Conservation (phyloP, 2,113 vertebrate species). For the Canis aureus region DNA sequence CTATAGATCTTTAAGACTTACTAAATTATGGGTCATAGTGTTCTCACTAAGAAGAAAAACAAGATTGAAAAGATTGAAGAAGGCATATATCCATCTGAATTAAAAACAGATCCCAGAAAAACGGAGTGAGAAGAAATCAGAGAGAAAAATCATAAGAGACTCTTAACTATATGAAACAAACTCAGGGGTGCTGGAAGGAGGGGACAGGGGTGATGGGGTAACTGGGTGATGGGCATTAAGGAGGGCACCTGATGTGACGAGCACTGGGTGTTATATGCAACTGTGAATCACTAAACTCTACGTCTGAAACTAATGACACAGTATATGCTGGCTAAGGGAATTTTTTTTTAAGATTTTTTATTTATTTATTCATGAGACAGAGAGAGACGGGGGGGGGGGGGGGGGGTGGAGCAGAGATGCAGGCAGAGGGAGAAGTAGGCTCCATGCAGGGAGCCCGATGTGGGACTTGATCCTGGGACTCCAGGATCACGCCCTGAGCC, state of each 20-base stretch:
- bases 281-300: neutral
- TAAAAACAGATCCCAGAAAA: neutral
- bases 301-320: neutral
- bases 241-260: neutral
- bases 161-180: neutral
- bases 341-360: neutral
- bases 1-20: neutral
- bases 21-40: neutral
- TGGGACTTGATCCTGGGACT: too few relatives aligned
- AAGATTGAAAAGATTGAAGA: neutral
- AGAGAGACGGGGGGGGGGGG: too few relatives aligned
- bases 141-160: neutral
- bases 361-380: too few relatives aligned
- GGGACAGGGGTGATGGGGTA: neutral
- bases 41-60: neutral
- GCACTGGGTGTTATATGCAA: neutral
- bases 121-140: neutral
- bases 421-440: too few relatives aligned
- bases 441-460: too few relatives aligned
- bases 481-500: too few relatives aligned
- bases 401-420: too few relatives aligned
- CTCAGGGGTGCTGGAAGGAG: neutral
- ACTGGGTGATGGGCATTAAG: neutral
- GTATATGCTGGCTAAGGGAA: neutral
- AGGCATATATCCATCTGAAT: neutral